phyloP scores from a whole-genome alignment of 2,888 invertebrate species.

The Polyommatus iphigenia region DNA sequence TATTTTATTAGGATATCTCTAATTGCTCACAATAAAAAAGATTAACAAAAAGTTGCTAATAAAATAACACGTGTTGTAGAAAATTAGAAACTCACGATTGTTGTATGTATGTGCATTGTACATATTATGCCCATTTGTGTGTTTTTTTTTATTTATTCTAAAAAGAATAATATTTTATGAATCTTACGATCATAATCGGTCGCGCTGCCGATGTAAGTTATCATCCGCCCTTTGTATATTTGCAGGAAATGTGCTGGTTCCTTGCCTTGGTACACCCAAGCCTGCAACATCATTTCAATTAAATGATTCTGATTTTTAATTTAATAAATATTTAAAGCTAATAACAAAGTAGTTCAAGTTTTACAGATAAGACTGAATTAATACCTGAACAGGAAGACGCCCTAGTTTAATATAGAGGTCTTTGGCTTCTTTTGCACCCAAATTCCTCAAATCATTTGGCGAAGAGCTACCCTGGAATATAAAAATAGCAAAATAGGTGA shows the following conservation, averaged over 20 bases:
- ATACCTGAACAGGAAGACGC: constrained; percentile 75
- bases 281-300: constrained; percentile 55
- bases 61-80: not conserved
- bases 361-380: not conserved
- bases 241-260: constrained; percentile 96
- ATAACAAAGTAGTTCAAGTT: no score
- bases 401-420: constrained; percentile 74
- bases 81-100: not conserved
- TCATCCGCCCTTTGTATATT: constrained; percentile 92
- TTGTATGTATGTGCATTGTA: no score
- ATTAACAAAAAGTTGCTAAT: not conserved
- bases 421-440: constrained; percentile 82
- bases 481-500: constrained; percentile 8
- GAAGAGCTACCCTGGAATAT: constrained; percentile 86
- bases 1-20: no score
- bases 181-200: constrained; percentile 83
- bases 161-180: not conserved
- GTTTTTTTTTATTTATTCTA: not conserved
- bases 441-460: constrained; percentile 86
- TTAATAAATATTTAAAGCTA: not conserved
- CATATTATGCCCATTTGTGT: not conserved
- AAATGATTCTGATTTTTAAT: not conserved
- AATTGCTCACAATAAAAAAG: no score
- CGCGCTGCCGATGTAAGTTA: constrained; percentile 85
- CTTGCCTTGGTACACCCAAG: constrained; percentile 91